Conservation (phyloP, 2,797 vertebrate species). For the Sciurus carolinensis region DNA sequence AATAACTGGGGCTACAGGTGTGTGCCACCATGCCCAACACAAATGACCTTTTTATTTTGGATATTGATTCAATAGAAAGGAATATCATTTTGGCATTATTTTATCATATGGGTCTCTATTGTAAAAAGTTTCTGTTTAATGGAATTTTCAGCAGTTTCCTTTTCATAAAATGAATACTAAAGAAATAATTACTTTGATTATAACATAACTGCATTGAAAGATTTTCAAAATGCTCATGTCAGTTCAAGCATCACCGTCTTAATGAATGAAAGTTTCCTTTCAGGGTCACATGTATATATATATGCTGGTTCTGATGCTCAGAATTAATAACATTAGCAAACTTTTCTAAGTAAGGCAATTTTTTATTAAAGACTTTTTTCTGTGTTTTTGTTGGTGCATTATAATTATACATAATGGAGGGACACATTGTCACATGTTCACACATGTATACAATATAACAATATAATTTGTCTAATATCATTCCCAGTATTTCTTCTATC, state of each 20-base stretch:
- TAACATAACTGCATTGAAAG: neutral
- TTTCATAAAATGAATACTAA: constrained; percentile 1
- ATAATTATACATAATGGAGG: no score
- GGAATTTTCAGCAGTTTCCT: neutral
- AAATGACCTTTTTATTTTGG: neutral
- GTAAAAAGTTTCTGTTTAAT: constrained; percentile 32
- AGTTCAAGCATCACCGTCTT: neutral
- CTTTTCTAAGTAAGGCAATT: neutral
- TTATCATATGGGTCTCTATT: constrained; percentile 41
- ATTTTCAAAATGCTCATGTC: neutral
- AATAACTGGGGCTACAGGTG: neutral
- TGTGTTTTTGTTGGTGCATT: no score
- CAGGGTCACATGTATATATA: neutral
- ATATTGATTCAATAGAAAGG: neutral
- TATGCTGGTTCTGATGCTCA: neutral
- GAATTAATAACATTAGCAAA: neutral
- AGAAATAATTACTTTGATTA: neutral
- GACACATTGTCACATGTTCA: no score
- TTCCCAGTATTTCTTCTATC: no score
- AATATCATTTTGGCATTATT: constrained; percentile 35
- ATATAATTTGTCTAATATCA: no score
- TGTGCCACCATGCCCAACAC: neutral
- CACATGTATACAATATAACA: no score
- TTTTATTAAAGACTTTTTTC: neutral
- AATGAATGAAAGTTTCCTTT: neutral